Base-by-base conservation (phyloP, 2,888 invertebrate genomes). In the Acholoe squamosa region DNA sequence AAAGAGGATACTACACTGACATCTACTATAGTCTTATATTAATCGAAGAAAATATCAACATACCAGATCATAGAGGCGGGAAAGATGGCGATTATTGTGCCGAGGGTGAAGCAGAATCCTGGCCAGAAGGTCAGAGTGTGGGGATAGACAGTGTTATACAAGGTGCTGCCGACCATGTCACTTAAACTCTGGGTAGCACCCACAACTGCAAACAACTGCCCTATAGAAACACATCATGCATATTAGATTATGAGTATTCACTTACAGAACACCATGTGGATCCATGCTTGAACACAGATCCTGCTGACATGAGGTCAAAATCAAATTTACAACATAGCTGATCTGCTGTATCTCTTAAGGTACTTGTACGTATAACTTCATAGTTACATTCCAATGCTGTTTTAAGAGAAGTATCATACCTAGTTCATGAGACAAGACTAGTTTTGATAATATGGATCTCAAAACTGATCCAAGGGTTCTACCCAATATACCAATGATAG, bases 121-220 rank as follows among this genome's bases (percentile, higher is more conserved):
- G 94, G 94, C 91, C 94, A 94, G 90, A 95, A 93, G 71, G 93
- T 91, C 43, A 95, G 92, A 3, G 96, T 96, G 31, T 94, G 92
- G 43, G 93, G 93, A 91, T 94, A 94, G n/a, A 96, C 89, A n/a
- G 94, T 94, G 92, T 96, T 96, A 93, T 96, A 96, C 12, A 96
- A 91, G 5, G 95, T 91, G 0, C 95, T 95, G 0, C 96, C 96
- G 16, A 95, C 92, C 25, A 96, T 43, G 25, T 33, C 84, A 7
- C 90, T 77, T 0, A 89, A 5, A 76, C 89, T 89, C 76, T 89
- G 89, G 51, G 77, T 22, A 5, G 89, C 76, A 14, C 89, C 89
- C 43, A 89, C 19, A 1, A 31, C 31, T 16, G 89, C 89, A 77
- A 77, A 89, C 89, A 89, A 51, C 52, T 77, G 34, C 14, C 89